A percentile compares a stretch with the other conserved stretches of the same genome.
Evolutionary conservation across 2,113 vertebrate genomes (phyloP).

Genomic region (Sylvia atricapilla): DNA sequence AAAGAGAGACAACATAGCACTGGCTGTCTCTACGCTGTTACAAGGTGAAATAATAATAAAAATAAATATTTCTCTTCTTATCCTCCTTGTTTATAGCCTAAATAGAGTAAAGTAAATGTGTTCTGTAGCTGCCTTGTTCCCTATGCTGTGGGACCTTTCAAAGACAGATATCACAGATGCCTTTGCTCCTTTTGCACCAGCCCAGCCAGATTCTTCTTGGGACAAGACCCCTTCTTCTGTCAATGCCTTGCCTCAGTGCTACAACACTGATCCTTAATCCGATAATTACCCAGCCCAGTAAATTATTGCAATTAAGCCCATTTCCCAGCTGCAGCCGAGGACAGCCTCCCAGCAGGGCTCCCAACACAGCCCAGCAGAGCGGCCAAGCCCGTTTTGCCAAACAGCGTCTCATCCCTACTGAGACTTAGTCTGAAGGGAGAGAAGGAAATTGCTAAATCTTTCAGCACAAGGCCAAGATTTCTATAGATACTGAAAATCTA

Average conservation of each 20-base stretch:
- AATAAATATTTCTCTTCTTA: not conserved
- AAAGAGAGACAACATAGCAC: not conserved
- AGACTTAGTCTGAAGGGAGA: not conserved
- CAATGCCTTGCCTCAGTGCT: not conserved
- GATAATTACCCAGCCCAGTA: not conserved
- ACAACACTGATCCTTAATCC: not conserved
- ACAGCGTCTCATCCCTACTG: not conserved
- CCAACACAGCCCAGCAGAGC: not conserved
- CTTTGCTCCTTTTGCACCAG: not conserved
- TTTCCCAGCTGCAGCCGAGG: not conserved
- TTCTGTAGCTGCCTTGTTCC: not conserved
- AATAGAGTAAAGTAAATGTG: not conserved
- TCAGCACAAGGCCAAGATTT: conserved; percentile 6
- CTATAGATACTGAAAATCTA: conserved; percentile 15
- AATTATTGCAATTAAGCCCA: conserved; percentile 53
- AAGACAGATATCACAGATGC: not conserved
- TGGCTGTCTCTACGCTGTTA: not conserved
- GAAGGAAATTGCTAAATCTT: conserved; percentile 7
- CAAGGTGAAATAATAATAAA: conserved; percentile 30
- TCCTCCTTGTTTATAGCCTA: not conserved
- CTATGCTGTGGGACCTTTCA: not conserved
- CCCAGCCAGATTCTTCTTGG: not conserved
- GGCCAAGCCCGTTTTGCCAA: not conserved
- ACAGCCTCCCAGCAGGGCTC: not conserved
- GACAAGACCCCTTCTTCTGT: not conserved